Evolutionary conservation across 2,113 vertebrate species (phyloP), one percentile per base, ranked within the genome.

Genomic region (Mionectes macconnelli): DNA sequence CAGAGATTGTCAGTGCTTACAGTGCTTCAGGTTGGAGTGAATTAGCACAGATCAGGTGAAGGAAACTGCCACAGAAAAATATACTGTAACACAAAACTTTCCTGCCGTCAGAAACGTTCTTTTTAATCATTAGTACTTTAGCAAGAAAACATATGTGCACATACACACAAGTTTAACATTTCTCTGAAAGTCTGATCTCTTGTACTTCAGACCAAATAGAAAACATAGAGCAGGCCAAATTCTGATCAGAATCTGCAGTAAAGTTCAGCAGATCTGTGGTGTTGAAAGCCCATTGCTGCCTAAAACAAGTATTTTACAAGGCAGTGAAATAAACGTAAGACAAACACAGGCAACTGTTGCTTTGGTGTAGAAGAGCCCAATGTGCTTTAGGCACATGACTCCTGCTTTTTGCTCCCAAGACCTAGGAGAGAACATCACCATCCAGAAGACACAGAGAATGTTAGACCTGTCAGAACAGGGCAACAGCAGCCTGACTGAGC

Each of bases 171-270:
- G 91, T 95, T 96, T 97, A 96, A 95, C 21, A 14, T 98, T 98
- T 89, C 96, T 96, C 76, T 94, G 75, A 86, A 95, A 68, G 74
- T 97, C 97, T 97, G 95, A 96, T 97, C 94, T 96, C 92, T 92
- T 87, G 93, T 91, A 87, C 90, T 93, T 96, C 86, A 98, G 97
- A 98, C 95, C 96, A 98, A 98, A 98, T 89, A 90, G 97, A 98
- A 98, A 95, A 93, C 87, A 96, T 74, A 94, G 75, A 78, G 28
- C 66, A 74, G 90, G 93, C 94, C 94, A 94, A 96, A 96, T 69
- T 96, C 79, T 95, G 94, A 90, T 9, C n/a, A 94, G 67, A 66
- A 82, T 83, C 89, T 81, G 82, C 67, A 81, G 68, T 75, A 80
- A 80, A 74, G 73, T 74, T 53, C 66, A 69, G 67, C 37, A 87